These are phyloP conservation scores for Poeciliopsis paucimaculata DNA, from an alignment of 2,797 vertebrate species.

Conservation along the genomic window DNA sequence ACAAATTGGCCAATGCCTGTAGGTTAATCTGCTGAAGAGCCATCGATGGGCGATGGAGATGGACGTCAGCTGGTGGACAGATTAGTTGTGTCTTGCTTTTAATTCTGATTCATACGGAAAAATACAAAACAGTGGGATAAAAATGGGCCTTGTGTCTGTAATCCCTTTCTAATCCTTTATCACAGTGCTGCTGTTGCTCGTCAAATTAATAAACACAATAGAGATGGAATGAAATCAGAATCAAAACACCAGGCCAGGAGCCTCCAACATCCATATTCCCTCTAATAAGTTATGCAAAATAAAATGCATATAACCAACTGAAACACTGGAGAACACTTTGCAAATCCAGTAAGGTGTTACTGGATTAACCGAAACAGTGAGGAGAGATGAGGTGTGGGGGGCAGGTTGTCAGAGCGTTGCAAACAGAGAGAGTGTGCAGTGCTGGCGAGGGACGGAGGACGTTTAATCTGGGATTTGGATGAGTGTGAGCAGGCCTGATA, in stretches of 20 bases:
- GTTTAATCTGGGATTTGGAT: conserved; percentile 79
- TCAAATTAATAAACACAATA: conserved; percentile 62
- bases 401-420: conserved; percentile 33
- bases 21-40: conserved; percentile 31
- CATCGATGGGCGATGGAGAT: conserved; percentile 32
- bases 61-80: conserved; percentile 66
- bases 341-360: conserved; percentile 33
- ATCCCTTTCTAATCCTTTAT: conserved; percentile 69
- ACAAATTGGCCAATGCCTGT: conserved; percentile 13
- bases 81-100: conserved; percentile 69
- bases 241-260: conserved; percentile 2
- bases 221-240: conserved; percentile 4
- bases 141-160: conserved; percentile 69
- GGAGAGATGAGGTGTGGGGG: conserved; percentile 17
- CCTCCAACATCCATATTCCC: conserved; percentile 2
- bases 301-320: conserved; percentile 12
- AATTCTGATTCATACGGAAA: conserved; percentile 70
- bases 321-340: conserved; percentile 3
- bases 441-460: conserved; percentile 42
- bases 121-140: conserved; percentile 58
- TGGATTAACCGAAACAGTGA: conserved; percentile 57
- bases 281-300: neutral
- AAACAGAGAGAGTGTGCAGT: conserved; percentile 29
- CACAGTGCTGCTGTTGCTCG: conserved; percentile 48
- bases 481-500: conserved; percentile 76